Evolutionary conservation across 2,113 vertebrate genomes (phyloP), one percentile per base, ranked within the genome.

Genomic region (Dolichallabes microphthalmus): DNA sequence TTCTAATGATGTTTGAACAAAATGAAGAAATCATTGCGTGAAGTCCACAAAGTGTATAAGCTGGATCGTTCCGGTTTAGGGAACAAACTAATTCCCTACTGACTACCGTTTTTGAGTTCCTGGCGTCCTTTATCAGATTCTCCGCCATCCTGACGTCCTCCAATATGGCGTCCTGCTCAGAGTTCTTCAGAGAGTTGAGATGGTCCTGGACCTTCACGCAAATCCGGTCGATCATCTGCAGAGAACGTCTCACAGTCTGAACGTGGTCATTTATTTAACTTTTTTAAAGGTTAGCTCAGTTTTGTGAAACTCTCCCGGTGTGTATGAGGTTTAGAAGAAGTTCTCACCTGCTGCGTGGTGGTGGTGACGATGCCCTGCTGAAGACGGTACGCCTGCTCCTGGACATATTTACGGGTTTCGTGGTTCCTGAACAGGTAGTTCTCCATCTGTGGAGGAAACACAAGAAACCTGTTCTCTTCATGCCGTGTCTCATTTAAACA

Each of bases 171-270:
- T 98, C 97, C 15, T 93, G 94, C 35, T 94, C 96, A 0, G 95
- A 96, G 87, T 96, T 96, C 57, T 95, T 95, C 88, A 99, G 91
- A 10, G 98, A 99, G 93, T 99, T 99, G 79, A 99, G 95, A 86
- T 99, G 98, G 90, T 99, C 98, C 92, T 99, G 98, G 35, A 99
- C 96, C 93, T 99, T 99, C 61, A 99, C 97, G 90, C 98, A 99
- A 87, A 99, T 97, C 90, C 97, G 94, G 89, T 99, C 97, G 84
- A 99, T 98, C 97, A 99, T 97, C 98, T 99, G 55, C 39, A 83
- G 12, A 53, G 55, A 35, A 35, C 32, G 27, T 1, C 7, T 45
- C 68, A 22, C 25, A 30, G 15, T n/a, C 30, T 9, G 73, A 53
- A 22, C 7, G 13, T 8, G 1, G 5, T 45, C 10, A 2, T 25